Evolutionary conservation across 2,888 invertebrate species (phyloP), one percentile per base, ranked within the genome.

Genomic region (Eupithecia dodoneata): DNA sequence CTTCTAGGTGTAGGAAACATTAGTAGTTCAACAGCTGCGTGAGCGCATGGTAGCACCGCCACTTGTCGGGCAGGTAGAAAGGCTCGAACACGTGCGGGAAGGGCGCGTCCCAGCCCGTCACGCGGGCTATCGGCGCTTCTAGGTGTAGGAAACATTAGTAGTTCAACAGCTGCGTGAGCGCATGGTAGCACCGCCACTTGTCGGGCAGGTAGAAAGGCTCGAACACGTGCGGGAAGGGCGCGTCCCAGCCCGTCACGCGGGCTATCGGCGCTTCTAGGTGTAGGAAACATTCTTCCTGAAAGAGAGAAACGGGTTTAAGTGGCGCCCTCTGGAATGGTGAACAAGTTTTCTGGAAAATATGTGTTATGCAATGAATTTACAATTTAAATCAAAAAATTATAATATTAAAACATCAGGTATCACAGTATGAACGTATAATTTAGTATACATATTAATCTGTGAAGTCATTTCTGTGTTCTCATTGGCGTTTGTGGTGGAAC

Each of bases 41-140:
- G 67, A 99, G 95, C 0, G 97, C 98, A 76, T 98, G 97, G 79
- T 98, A 96, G 88, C 99, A 99, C 73, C 99, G 96, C 97, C 98
- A 98, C 90, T 98, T 98, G 91, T 98, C 98, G 0, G 99, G 99
- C 83, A 99, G 91, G 94, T 99, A 99, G 94, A 99, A 98, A 0
- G 98, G 98, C 91, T 99, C 99, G 93, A 97, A 99, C 71, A 99
- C 96, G 92, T 99, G 99, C 6, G 99, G 99, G 94, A 99, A 99
- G 13, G 99, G 99, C 3, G 99, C 98, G 95, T 99, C 99, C 96
- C 98, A 99, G 13, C 99, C 99, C 44, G 98, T 96, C 71, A 99
- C 98, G 81, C 99, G 96, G 70, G 96, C 94, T 15, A 99, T 95
- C 0, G 99, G 99, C 0, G 99, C 98, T 91, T 99, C 99, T 83